Evolutionary conservation across 2,113 vertebrate genomes (phyloP), one percentile per base, ranked within the genome.

Genomic region (Microtus pennsylvanicus): DNA sequence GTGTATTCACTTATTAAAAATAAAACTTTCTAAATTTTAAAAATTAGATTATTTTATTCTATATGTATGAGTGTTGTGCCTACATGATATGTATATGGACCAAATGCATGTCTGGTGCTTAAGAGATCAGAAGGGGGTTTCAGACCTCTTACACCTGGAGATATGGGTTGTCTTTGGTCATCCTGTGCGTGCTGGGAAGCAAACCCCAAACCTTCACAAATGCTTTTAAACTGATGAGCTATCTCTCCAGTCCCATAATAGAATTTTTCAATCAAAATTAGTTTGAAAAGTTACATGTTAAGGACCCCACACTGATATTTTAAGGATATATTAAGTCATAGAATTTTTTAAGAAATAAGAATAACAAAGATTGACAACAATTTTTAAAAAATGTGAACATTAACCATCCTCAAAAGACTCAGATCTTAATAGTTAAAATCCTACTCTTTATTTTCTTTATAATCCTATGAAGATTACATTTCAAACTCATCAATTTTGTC

Each of bases 391-490:
- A 6, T 65, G 72, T 83, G 6, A 70, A n/a, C 47, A 38, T 22
- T 80, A 58, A 75, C 7, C 1, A 0, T 5, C 30, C 58, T 82
- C 58, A 93, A 78, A 96, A 98, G 96, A 42, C 87, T 96, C 93
- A 33, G 12, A 28, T 45, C 42, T 90, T 35, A 70, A 96, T 92
- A 93, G 89, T 21, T 65, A 89, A 67, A 67, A 93, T 93, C 96
- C 85, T 96, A 95, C 75, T 96, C n/a, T 91, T 95, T 92, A 87
- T 97, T 98, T 97, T 97, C 74, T 92, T 82, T 97, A 74, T 95
- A 97, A 95, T 93, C 97, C 90, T 97, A 91, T 96, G 89, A 98
- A 96, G 89, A 98, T 96, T 97, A 95, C 91, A 97, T 98, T 98
- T 98, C 80, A 96, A 95, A 98, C 97, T 97, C 88, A 70, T 90